Evolutionary conservation across 2,888 invertebrate genomes (phyloP).

Genomic region (Germaria angustata): DNA sequence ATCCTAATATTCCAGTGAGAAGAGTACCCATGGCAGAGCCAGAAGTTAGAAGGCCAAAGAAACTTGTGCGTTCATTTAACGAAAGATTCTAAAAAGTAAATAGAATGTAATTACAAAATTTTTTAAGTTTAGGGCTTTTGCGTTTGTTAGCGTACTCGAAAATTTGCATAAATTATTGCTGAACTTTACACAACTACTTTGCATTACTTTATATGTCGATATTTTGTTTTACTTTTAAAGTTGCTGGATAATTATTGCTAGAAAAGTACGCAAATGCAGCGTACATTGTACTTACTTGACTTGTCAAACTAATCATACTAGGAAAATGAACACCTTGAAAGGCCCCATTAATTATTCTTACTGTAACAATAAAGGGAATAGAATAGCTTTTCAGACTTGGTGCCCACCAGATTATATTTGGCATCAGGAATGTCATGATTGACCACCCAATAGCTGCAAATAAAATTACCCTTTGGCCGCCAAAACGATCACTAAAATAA

Average conservation of each 20-base stretch:
- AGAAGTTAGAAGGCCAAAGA: conserved; percentile 84
- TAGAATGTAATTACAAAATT: background rate
- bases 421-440: conserved; percentile 82
- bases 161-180: too few species aligned
- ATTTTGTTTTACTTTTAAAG: too few species aligned
- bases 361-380: conserved; percentile 82
- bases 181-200: too few species aligned
- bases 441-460: conserved; percentile 84
- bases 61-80: conserved; percentile 84
- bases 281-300: conserved; percentile 78
- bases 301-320: conserved; percentile 85
- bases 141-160: too few species aligned
- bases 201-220: too few species aligned
- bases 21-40: conserved; percentile 84
- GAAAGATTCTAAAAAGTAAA: conserved; percentile 81
- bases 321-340: conserved; percentile 86
- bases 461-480: conserved; percentile 84
- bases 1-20: conserved; percentile 85
- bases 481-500: conserved; percentile 83
- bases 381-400: conserved; percentile 77
- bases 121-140: background rate
- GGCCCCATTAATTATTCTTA: conserved; percentile 84
- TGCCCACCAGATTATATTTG: conserved; percentile 81
- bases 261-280: too few species aligned
- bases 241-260: too few species aligned